Percentiles rank a stretch among this genome's conserved stretches.
These are phyloP conservation scores for Ceryle rudis DNA, from an alignment of 2,797 vertebrate genomes.

Conservation along the genomic window DNA sequence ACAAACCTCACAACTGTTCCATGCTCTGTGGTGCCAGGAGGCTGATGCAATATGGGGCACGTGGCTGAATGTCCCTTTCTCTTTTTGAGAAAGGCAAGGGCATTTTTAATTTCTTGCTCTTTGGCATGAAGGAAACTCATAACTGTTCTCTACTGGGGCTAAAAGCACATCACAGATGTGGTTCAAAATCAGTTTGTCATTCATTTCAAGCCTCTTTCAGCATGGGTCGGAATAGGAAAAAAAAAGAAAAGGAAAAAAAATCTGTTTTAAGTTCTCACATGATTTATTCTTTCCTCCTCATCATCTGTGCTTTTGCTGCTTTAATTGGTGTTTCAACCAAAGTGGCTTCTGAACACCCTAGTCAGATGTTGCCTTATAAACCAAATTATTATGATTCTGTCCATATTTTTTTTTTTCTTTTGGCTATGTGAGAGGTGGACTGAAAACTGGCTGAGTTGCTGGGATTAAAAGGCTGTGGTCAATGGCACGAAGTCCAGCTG, in stretches of 20 bases:
- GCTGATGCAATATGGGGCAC: fast-evolving
- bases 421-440: background rate
- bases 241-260: background rate
- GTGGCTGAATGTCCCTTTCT: background rate
- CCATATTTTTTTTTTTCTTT: background rate
- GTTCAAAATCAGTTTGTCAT: background rate
- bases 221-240: background rate
- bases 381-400: background rate
- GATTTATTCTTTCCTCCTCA: background rate
- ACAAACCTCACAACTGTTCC: background rate
- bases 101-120: background rate
- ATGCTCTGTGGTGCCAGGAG: background rate
- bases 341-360: background rate
- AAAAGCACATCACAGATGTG: background rate
- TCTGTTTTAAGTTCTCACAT: background rate
- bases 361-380: background rate
- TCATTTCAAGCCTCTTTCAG: background rate
- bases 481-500: background rate
- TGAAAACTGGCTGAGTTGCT: background rate
- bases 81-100: background rate
- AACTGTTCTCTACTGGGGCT: background rate
- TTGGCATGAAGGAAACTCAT: background rate
- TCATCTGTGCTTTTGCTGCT: background rate
- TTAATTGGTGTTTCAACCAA: background rate
- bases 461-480: background rate